phyloP scores from a whole-genome alignment of 2,888 invertebrate species.

The Bruchidius siliquastri region DNA sequence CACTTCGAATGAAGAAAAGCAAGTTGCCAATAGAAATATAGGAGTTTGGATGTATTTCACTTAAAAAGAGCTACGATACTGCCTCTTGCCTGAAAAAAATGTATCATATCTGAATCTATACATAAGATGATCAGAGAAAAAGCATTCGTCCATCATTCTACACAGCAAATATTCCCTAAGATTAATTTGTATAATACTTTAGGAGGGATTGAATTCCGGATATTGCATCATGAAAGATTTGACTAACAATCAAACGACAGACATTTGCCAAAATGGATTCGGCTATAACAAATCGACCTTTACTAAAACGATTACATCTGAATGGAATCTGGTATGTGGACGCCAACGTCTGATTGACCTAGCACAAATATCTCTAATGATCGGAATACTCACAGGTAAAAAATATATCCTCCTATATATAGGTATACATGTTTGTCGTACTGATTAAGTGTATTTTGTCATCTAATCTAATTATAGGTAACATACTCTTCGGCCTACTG shows the following conservation, averaged over 20 bases:
- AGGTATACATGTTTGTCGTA: too few species aligned
- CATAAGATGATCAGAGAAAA: too few species aligned
- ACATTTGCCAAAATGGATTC: slow-evolving; percentile 39
- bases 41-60: too few species aligned
- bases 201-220: slow-evolving; percentile 33
- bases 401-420: too few species aligned
- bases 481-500: slow-evolving; percentile 55
- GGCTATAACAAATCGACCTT: slow-evolving; percentile 57
- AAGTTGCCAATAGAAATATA: too few species aligned
- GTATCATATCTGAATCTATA: too few species aligned
- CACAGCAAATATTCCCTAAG: background rate
- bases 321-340: slow-evolving; percentile 63
- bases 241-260: slow-evolving; percentile 13
- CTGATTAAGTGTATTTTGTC: too few species aligned
- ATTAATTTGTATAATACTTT: slow-evolving; percentile 6
- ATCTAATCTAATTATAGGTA: slow-evolving; percentile 39
- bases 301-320: slow-evolving; percentile 59
- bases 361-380: slow-evolving; percentile 59
- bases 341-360: slow-evolving; percentile 55
- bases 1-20: too few species aligned
- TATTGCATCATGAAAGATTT: slow-evolving; percentile 34
- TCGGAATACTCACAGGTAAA: slow-evolving; percentile 56
- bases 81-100: too few species aligned
- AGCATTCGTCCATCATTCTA: too few species aligned
- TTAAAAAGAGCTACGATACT: too few species aligned